A percentile compares a stretch with the other conserved stretches of the same genome.
phyloP scores from a whole-genome alignment of 2,113 vertebrate species.

The Dasyurus viverrinus region DNA sequence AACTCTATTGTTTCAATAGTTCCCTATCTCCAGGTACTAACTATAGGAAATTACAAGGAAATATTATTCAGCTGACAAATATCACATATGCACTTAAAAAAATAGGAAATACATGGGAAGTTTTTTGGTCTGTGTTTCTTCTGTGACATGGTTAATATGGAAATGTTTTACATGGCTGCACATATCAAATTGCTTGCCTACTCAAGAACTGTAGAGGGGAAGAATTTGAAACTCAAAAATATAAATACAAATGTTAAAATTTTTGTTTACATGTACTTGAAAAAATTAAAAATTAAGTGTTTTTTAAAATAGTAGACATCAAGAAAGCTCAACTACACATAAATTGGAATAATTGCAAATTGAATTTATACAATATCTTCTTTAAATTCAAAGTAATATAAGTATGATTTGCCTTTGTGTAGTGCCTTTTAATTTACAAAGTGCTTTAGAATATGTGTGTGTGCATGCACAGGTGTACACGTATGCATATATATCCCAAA shows the following conservation, averaged over 20 bases:
- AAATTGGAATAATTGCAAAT: constrained; percentile 20
- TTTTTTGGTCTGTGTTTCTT: neutral
- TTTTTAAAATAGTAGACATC: constrained; percentile 43
- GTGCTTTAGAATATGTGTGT: neutral
- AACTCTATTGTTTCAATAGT: constrained; percentile 41
- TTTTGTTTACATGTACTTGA: neutral
- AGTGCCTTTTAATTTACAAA: constrained; percentile 27
- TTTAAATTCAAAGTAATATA: constrained; percentile 43
- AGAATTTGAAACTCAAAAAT: neutral
- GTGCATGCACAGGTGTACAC: too few species aligned
- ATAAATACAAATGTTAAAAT: neutral
- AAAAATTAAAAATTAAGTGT: neutral
- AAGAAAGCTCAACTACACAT: constrained; percentile 33
- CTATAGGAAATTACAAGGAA: constrained; percentile 23
- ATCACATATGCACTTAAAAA: neutral
- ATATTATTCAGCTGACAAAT: constrained; percentile 45
- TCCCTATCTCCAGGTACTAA: neutral
- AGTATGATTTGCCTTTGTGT: constrained; percentile 8
- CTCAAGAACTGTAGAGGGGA: neutral
- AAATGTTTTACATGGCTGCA: neutral
- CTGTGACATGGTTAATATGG: neutral
- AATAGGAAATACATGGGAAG: neutral
- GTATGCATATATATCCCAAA: too few species aligned
- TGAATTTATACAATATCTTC: constrained; percentile 45
- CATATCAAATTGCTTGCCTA: neutral